Conservation (phyloP, 2,113 vertebrate genomes). For the Pterocles orientalis region DNA sequence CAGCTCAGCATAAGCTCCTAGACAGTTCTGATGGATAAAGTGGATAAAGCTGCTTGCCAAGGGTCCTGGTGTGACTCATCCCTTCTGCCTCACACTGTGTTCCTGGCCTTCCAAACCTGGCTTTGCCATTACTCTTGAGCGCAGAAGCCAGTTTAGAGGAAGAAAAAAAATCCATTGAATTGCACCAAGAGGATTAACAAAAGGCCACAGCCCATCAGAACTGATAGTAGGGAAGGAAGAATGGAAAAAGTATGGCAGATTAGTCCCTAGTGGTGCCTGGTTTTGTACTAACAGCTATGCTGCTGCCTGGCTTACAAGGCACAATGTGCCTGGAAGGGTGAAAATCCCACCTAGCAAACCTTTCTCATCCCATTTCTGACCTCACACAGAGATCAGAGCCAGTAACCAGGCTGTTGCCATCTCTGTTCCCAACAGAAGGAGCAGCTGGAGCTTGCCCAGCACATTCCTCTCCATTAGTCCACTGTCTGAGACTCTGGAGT, state of each 20-base stretch:
- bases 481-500: not conserved
- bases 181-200: not conserved
- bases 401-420: not conserved
- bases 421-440: not conserved
- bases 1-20: not conserved
- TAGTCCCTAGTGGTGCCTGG: not conserved
- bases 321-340: not conserved
- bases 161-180: not conserved
- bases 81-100: not conserved
- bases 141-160: not conserved
- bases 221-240: not conserved
- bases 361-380: not conserved
- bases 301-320: not conserved
- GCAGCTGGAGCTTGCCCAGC: not conserved
- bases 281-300: not conserved
- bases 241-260: not conserved
- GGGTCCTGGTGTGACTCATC: not conserved
- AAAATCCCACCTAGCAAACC: not conserved
- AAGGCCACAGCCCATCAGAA: not conserved
- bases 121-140: not conserved
- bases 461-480: not conserved
- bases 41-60: not conserved
- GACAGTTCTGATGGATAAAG: not conserved
- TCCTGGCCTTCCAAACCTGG: not conserved
- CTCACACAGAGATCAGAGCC: not conserved